Percentiles rank a stretch among this genome's conserved stretches.
phyloP scores from a whole-genome alignment of 2,888 invertebrate species.

The Eupithecia tripunctaria region DNA sequence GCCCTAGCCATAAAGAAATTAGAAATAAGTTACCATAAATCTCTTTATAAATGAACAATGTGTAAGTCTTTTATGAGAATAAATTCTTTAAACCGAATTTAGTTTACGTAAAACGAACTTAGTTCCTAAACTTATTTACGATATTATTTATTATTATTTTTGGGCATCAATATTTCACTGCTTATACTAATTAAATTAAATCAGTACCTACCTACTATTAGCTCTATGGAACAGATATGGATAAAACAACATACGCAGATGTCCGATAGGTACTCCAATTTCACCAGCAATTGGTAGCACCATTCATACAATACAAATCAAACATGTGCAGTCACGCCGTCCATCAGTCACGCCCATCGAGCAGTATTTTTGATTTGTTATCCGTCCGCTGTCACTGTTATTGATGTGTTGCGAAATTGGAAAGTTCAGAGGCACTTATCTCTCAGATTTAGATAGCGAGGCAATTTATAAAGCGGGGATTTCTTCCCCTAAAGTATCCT shows the following conservation, averaged over 20 bases:
- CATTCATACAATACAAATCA: slow-evolving; percentile 36
- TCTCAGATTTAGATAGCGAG: slow-evolving; percentile 81
- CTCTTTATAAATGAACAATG: too few relatives aligned
- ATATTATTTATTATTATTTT: neutral
- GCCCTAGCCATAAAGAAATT: too few relatives aligned
- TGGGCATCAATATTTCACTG: too few relatives aligned
- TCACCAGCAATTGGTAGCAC: neutral
- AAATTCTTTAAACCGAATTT: too few relatives aligned
- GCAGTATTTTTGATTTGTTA: slow-evolving; percentile 80
- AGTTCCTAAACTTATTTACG: neutral
- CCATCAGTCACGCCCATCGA: slow-evolving; percentile 62
- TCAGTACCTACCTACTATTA: neutral
- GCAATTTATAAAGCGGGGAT: slow-evolving; percentile 82
- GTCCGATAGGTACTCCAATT: neutral
- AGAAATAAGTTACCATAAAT: too few relatives aligned
- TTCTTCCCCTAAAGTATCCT: slow-evolving; percentile 76
- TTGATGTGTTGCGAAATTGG: slow-evolving; percentile 84
- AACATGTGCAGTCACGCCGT: slow-evolving; percentile 43
- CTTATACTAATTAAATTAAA: too few relatives aligned
- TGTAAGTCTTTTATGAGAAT: too few relatives aligned
- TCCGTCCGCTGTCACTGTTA: slow-evolving; percentile 78
- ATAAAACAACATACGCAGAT: neutral
- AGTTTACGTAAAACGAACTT: too few relatives aligned
- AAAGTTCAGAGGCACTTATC: slow-evolving; percentile 83
- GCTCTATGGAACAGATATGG: neutral